Percentiles rank a stretch among this genome's conserved stretches.
Evolutionary conservation across 1,140 invertebrate species (phyloP).

Genomic region (Stenopsyche tienmushanensis): DNA sequence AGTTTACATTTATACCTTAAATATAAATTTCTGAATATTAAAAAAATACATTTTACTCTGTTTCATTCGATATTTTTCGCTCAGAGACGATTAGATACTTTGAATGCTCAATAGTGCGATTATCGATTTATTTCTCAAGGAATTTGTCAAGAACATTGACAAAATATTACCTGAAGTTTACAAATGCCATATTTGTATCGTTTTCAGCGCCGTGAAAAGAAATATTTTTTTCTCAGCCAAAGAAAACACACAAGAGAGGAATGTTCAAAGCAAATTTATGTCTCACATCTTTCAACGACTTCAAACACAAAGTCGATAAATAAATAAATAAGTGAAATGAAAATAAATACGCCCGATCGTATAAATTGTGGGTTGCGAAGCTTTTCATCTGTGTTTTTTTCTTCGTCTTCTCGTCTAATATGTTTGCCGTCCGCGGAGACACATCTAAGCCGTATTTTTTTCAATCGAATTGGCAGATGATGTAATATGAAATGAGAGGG

Average conservation of each 20-base stretch:
- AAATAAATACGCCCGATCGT: background rate
- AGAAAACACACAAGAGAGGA: background rate
- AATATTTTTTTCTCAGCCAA: no score
- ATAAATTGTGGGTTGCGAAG: background rate
- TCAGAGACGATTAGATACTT: no score
- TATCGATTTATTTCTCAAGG: no score
- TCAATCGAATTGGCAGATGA: constrained; percentile 40
- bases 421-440: constrained; percentile 23
- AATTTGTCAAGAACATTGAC: no score
- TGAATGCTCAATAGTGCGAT: no score
- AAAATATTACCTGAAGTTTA: no score
- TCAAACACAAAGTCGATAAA: background rate
- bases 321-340: background rate
- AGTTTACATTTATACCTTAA: no score
- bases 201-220: no score
- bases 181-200: no score
- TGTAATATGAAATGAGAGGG: constrained; percentile 41
- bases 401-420: background rate
- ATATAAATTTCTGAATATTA: no score
- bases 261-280: background rate
- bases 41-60: no score
- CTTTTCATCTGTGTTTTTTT: background rate
- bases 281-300: background rate
- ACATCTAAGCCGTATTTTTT: constrained; percentile 39
- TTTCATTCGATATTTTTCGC: no score